Percentiles rank a stretch among this genome's conserved stretches.
Conservation (phyloP, 35 echinoderm and acorn worm species). For the Acanthaster planci region DNA sequence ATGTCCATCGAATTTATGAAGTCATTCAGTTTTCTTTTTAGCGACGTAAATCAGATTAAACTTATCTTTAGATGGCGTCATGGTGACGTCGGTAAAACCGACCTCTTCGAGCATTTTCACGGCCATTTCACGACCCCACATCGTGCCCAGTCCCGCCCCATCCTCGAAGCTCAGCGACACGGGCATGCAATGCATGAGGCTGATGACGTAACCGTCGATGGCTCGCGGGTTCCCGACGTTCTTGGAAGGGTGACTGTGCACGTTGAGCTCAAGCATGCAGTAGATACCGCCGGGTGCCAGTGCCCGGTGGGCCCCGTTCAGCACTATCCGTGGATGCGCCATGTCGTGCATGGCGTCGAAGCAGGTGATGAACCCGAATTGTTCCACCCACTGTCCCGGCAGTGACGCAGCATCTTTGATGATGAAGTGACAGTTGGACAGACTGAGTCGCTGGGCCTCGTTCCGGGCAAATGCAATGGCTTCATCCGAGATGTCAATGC, state of each 20-base stretch:
- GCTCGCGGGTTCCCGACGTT: slow-evolving; percentile 97
- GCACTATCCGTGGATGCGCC: slow-evolving; percentile 67
- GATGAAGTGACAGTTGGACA: slow-evolving; percentile 83
- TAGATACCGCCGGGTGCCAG: slow-evolving; percentile 70
- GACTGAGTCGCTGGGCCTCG: slow-evolving; percentile 62
- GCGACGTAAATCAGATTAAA: slow-evolving; percentile 84
- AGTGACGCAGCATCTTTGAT: slow-evolving; percentile 75
- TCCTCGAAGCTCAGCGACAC: slow-evolving; percentile 83
- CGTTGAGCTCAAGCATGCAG: slow-evolving; percentile 90
- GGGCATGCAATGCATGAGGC: slow-evolving; percentile 95
- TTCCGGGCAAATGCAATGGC: slow-evolving; percentile 64
- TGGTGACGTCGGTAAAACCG: slow-evolving; percentile 87
- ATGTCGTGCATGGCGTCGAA: slow-evolving; percentile 95
- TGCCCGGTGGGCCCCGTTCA: slow-evolving; percentile 73
- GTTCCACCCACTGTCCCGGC: slow-evolving; percentile 69
- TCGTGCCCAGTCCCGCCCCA: slow-evolving; percentile 84
- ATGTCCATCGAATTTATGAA: background rate
- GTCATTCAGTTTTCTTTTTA: slow-evolving; percentile 79
- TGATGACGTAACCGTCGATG: slow-evolving; percentile 95
- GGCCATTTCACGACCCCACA: slow-evolving; percentile 94
- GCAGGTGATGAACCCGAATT: slow-evolving; percentile 79
- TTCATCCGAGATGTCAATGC: slow-evolving; percentile 91
- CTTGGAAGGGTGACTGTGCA: slow-evolving; percentile 76
- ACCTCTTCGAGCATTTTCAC: slow-evolving; percentile 65
- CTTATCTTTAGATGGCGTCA: slow-evolving; percentile 78